These are phyloP conservation scores for Hippocampus kuda DNA, from an alignment of 2,797 vertebrate species.

Conservation along the genomic window DNA sequence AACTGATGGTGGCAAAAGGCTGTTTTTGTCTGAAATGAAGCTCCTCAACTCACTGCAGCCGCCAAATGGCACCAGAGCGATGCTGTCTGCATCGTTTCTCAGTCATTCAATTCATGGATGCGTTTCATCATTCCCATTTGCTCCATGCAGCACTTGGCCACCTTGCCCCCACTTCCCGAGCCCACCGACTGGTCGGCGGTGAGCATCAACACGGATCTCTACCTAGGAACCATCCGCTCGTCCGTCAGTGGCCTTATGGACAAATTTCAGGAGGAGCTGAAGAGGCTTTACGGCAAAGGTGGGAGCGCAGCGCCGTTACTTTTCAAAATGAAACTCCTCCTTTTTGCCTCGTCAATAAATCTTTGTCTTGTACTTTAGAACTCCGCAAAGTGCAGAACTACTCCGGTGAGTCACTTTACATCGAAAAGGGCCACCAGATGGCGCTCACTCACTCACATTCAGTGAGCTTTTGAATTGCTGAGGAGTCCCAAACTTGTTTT, in stretches of 20 bases:
- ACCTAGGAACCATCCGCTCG: slow-evolving; percentile 61
- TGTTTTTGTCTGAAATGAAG: too few relatives aligned
- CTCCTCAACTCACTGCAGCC: too few relatives aligned
- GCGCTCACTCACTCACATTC: not conserved
- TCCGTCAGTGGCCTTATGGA: slow-evolving; percentile 59
- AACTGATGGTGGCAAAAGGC: too few relatives aligned
- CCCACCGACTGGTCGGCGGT: slow-evolving; percentile 62
- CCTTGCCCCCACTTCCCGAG: slow-evolving; percentile 46
- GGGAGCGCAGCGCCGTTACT: not conserved
- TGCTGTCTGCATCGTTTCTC: not conserved
- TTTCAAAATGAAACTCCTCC: not conserved
- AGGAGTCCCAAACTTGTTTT: not conserved
- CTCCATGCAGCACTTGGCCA: slow-evolving; percentile 42
- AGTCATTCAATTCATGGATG: not conserved
- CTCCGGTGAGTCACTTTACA: slow-evolving; percentile 54
- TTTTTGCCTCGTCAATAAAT: slow-evolving; percentile 28
- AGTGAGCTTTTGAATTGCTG: not conserved
- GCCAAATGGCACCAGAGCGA: not conserved
- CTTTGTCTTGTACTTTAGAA: slow-evolving; percentile 46
- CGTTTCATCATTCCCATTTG: not conserved
- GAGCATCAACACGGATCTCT: slow-evolving; percentile 66
- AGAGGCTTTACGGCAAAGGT: slow-evolving; percentile 67
- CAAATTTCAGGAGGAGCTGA: slow-evolving; percentile 67
- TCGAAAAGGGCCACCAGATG: slow-evolving; percentile 25
- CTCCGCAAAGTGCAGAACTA: slow-evolving; percentile 71